phyloP scores from a whole-genome alignment of 1,140 invertebrate species.

The Pogonus chalceus region DNA sequence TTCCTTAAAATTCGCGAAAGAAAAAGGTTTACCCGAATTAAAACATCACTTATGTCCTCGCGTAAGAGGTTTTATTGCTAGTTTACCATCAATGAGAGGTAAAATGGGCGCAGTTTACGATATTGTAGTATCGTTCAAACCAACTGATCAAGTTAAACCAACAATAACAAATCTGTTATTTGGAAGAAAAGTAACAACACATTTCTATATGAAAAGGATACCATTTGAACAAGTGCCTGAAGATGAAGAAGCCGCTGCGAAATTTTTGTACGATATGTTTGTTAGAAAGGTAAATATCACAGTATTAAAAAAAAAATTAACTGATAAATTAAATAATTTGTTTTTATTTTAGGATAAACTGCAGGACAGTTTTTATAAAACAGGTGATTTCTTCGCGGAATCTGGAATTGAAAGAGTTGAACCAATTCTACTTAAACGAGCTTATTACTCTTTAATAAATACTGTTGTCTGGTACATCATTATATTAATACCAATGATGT shows the following conservation, averaged over 20 bases:
- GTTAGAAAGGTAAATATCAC: conserved; percentile 55
- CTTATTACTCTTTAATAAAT: conserved; percentile 61
- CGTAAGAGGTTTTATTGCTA: conserved; percentile 80
- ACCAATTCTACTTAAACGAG: conserved; percentile 41
- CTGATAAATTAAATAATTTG: neutral
- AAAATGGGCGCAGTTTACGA: conserved; percentile 80
- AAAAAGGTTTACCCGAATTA: conserved; percentile 73
- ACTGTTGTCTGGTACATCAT: conserved; percentile 57
- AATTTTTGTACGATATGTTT: conserved; percentile 75
- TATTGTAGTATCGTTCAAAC: conserved; percentile 69
- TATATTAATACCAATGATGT: conserved; percentile 58
- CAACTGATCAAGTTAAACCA: conserved; percentile 50
- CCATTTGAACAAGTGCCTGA: conserved; percentile 70
- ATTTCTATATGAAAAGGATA: conserved; percentile 74
- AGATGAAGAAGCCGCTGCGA: conserved; percentile 62
- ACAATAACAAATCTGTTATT: conserved; percentile 75
- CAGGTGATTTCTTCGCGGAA: conserved; percentile 70
- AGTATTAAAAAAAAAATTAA: conserved; percentile 5
- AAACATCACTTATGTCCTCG: conserved; percentile 89
- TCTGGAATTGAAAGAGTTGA: conserved; percentile 56
- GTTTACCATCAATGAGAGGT: conserved; percentile 57
- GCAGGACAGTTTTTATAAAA: conserved; percentile 68
- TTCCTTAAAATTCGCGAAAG: conserved; percentile 76
- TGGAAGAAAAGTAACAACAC: conserved; percentile 61
- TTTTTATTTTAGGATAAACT: conserved; percentile 55